These are phyloP conservation scores for Myiopsitta monachus DNA, from an alignment of 2,113 vertebrate species.

Conservation along the genomic window DNA sequence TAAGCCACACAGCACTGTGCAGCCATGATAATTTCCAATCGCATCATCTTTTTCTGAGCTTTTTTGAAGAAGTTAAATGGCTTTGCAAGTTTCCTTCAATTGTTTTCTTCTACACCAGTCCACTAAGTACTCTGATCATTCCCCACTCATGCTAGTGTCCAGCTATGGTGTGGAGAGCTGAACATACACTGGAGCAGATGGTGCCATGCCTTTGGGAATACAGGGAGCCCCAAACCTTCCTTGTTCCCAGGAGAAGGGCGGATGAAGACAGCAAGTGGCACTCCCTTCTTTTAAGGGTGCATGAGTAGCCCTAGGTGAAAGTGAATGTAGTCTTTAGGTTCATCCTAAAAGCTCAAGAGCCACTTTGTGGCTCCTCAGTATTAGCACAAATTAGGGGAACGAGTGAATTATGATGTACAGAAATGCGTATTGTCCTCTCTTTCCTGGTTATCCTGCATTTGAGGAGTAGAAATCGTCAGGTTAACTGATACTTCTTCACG, in stretches of 20 bases:
- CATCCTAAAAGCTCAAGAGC: neutral
- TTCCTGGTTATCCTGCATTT: neutral
- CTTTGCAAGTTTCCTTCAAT: neutral
- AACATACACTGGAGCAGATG: accelerated
- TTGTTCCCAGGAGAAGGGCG: accelerated
- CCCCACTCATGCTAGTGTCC: neutral
- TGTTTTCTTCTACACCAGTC: neutral
- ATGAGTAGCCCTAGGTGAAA: neutral
- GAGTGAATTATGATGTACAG: neutral
- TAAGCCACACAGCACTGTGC: neutral
- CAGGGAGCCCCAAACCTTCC: neutral
- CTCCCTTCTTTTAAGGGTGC: neutral
- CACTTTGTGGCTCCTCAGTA: neutral
- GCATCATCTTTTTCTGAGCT: constrained; percentile 17
- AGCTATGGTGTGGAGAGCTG: neutral
- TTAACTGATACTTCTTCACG: neutral
- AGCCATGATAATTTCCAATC: neutral
- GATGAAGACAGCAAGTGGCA: neutral
- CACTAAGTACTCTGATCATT: neutral
- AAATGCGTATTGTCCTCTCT: neutral
- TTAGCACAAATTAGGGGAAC: neutral
- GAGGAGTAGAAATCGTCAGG: neutral
- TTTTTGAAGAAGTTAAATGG: neutral
- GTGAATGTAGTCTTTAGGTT: neutral
- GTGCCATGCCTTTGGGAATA: neutral